These are phyloP conservation scores for Dendrocincla tyrannina DNA, from an alignment of 2,797 vertebrate species.

Conservation along the genomic window DNA sequence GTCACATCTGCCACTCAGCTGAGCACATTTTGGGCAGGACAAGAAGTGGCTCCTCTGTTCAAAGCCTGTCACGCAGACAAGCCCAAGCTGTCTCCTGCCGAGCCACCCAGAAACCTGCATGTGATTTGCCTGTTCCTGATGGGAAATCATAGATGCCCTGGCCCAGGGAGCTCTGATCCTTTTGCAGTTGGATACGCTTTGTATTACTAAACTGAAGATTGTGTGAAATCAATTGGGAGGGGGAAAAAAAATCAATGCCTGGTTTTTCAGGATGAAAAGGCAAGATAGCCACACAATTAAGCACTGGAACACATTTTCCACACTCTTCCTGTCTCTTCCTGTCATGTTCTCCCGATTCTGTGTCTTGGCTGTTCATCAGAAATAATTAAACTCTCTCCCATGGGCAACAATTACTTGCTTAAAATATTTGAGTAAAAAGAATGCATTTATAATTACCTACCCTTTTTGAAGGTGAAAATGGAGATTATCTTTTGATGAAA, in stretches of 20 bases:
- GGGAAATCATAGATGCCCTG: neutral
- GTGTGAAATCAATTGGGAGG: slow-evolving; percentile 75
- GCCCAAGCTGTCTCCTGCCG: neutral
- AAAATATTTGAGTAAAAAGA: slow-evolving; percentile 78
- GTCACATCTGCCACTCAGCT: neutral
- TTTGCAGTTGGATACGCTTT: slow-evolving; percentile 46
- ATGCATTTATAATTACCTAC: slow-evolving; percentile 78
- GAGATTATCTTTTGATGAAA: slow-evolving; percentile 75
- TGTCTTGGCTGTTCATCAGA: slow-evolving; percentile 75
- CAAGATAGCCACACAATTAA: slow-evolving; percentile 76
- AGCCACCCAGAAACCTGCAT: neutral
- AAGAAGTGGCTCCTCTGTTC: neutral
- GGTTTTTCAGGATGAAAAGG: slow-evolving; percentile 74
- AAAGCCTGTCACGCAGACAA: neutral
- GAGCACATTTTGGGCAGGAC: neutral
- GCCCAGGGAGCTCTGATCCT: slow-evolving; percentile 15
- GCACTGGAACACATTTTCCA: slow-evolving; percentile 62
- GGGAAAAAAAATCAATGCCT: slow-evolving; percentile 73
- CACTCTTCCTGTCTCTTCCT: slow-evolving; percentile 67
- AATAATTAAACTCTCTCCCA: slow-evolving; percentile 81
- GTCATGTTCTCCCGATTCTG: slow-evolving; percentile 72
- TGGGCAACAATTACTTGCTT: slow-evolving; percentile 81
- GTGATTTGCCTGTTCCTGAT: neutral
- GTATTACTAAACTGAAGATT: slow-evolving; percentile 70
- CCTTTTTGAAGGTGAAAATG: slow-evolving; percentile 78